phyloP scores from a whole-genome alignment of 35 echinoderm and acorn worm genomes.

The Diadema setosum region DNA sequence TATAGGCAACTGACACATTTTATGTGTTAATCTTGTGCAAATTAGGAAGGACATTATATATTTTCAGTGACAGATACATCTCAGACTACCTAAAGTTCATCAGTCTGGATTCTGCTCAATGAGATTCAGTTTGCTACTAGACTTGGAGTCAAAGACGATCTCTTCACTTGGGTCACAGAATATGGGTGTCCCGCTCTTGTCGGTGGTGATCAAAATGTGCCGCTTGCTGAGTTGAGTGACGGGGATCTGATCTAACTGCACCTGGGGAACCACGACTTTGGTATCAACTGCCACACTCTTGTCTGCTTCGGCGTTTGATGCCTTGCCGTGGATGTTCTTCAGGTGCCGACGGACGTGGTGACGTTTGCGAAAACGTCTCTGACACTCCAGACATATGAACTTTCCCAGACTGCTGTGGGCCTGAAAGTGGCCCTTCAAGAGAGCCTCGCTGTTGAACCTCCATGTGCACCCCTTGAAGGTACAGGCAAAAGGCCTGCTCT shows the following conservation, averaged over 20 bases:
- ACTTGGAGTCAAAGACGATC: not conserved
- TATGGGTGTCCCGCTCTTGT: not conserved
- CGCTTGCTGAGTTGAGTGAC: constrained; percentile 1
- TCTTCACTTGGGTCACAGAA: constrained; percentile 10
- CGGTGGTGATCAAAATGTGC: constrained; percentile 9
- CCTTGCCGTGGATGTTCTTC: constrained; percentile 48
- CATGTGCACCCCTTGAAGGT: constrained; percentile 74
- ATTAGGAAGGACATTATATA: no score
- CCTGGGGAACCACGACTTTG: not conserved
- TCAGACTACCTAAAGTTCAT: no score
- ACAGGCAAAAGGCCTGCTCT: constrained; percentile 70
- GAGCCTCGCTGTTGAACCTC: constrained; percentile 77
- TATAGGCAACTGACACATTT: no score
- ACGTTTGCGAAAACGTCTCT: constrained; percentile 58
- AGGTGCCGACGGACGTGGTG: constrained; percentile 76
- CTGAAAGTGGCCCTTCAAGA: constrained; percentile 68
- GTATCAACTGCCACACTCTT: not conserved
- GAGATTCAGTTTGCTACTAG: no score
- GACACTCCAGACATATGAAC: constrained; percentile 69
- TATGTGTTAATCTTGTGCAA: no score
- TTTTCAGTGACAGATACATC: no score
- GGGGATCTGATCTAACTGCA: not conserved
- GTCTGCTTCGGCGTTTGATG: not conserved
- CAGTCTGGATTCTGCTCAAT: no score
- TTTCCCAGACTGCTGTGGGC: constrained; percentile 56